These are phyloP conservation scores for Grus americana DNA, from an alignment of 2,113 vertebrate genomes.

Conservation along the genomic window DNA sequence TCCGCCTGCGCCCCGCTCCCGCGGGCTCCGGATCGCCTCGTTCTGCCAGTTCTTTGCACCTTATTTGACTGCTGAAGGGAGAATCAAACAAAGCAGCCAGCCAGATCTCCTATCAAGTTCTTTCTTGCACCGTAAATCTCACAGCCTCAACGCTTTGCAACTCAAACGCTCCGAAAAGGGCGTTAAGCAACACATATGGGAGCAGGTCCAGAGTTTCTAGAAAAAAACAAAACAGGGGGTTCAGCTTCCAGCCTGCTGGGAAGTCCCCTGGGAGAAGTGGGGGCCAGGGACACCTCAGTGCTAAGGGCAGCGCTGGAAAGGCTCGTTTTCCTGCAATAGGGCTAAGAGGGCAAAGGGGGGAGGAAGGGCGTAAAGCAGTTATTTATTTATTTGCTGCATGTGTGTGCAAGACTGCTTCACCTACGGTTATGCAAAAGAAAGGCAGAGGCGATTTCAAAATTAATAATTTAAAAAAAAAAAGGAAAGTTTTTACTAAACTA, in stretches of 20 bases:
- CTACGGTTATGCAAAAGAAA: constrained; percentile 61
- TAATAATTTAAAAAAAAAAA: background rate
- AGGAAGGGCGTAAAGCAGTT: constrained; percentile 8
- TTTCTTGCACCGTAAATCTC: constrained; percentile 71
- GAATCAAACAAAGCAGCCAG: constrained; percentile 67
- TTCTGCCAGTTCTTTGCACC: constrained; percentile 76
- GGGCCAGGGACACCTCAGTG: background rate
- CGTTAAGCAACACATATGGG: constrained; percentile 31
- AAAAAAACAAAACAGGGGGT: background rate
- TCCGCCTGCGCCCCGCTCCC: constrained; percentile 28
- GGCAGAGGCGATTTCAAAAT: constrained; percentile 28
- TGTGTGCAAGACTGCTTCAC: constrained; percentile 56
- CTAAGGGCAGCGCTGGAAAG: background rate
- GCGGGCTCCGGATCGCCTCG: constrained; percentile 51
- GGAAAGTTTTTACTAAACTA: background rate
- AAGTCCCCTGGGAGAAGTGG: background rate
- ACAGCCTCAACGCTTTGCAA: constrained; percentile 26
- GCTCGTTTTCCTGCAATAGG: background rate
- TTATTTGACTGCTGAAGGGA: constrained; percentile 68
- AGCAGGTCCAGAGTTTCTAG: constrained; percentile 1
- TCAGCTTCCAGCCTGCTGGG: background rate
- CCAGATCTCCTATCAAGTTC: constrained; percentile 70
- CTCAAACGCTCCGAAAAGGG: constrained; percentile 32
- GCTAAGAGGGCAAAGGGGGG: background rate
- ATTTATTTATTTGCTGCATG: constrained; percentile 61